Evolutionary conservation across 2,888 invertebrate species (phyloP), one percentile per base, ranked within the genome.

Genomic region (Pyrrhia umbra): DNA sequence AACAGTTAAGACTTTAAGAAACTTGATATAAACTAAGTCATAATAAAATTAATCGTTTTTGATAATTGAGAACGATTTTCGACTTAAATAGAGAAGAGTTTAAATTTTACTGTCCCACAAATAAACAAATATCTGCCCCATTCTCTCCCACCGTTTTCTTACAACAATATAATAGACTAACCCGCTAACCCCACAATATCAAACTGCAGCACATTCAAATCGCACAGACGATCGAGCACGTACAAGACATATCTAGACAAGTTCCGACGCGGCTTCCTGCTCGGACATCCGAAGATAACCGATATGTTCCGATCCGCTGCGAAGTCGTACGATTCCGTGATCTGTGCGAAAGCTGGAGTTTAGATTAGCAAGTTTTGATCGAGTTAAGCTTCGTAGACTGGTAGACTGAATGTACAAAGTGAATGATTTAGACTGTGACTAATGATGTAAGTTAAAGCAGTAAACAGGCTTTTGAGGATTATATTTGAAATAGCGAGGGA

Each of bases 251-350:
- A 60, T 66, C 66, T 52, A 50, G 49, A 50, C 56, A 54, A 23
- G 6, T 25, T 51, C 47, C 52, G 37, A 49, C 18, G 6, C 43
- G 34, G 39, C 25, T 50, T 58, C 15, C 54, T 45, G 20, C 42
- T 39, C 61, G 62, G 73, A 67, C 16, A 25, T 55, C 57, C 46
- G 57, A 46, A 73, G 62, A 72, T 73, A 60, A 13, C 58, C 62
- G 54, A 73, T 61, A 37, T 52, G 13, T 51, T 40, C 55, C 55
- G 62, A 73, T 47, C 43, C 15, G 2, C 15, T 25, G 47, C 52
- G 25, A 56, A 37, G 27, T 23, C 16, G 27, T 46, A 18, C 21
- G 37, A n/a, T 20, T 21, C 10, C 21, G 21, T 10, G 15, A 10
- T 63, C 18, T 15, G 6, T 16, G 45, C 21, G 25, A 46, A 45